Evolutionary conservation across 2,797 vertebrate genomes (phyloP), one percentile per base, ranked within the genome.

Genomic region (Oreortyx pictus): DNA sequence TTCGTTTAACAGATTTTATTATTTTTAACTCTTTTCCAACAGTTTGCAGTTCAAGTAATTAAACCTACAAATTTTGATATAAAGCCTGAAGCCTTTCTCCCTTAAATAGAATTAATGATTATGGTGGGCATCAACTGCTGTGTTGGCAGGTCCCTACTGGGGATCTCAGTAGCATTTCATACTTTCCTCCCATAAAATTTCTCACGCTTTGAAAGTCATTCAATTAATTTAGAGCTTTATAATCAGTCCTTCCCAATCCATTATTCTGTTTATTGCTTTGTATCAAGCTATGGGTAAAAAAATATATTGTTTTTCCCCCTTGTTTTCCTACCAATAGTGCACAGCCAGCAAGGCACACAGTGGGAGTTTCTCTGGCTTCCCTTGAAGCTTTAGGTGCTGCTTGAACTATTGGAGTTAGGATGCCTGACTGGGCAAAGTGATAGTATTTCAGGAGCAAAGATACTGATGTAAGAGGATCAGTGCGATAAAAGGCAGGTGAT

Each of bases 41-140:
- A 23, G 8, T 62, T 7, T 66, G 35, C 24, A 67, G 6, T 74
- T 95, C 81, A 85, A 88, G 37, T 93, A 94, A 87, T 92, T 72
- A 93, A 93, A 80, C 43, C 54, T 82, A 62, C 78, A 81, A 27
- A 81, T 95, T 93, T 84, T 86, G 46, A 68, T 71, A 33, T 27
- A 75, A 83, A 94, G 15, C 41, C 29, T 79, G 15, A 41, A 56
- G 23, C 33, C 59, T 27, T 62, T 0, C 1, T 78, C 16, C 24
- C 43, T 76, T 82, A 6, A 12, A 29, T 2, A 46, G 44, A 77
- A 71, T n/a, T 50, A 90, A 67, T 44, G 60, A 43, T 77, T 87
- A 50, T 93, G 62, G 23, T 73, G 72, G 71, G 35, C 72, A 46
- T 65, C 64, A 43, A 73, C 67, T 93, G 41, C 52, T 81, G 77